Percentiles rank a stretch among this genome's conserved stretches.
phyloP scores from a whole-genome alignment of 2,888 invertebrate species.

The Diarsia brunnea region DNA sequence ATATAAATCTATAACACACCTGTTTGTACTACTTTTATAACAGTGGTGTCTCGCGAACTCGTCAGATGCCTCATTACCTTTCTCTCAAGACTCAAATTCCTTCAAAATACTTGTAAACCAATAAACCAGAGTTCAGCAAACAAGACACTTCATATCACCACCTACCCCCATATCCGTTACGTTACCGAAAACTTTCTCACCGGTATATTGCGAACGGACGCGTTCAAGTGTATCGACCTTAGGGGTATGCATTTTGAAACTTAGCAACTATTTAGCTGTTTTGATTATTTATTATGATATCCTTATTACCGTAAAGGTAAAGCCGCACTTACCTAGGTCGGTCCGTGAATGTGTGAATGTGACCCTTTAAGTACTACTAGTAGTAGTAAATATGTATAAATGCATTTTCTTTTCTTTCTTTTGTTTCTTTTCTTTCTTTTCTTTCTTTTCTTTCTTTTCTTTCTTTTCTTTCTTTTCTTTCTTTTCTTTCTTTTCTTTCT shows the following conservation, averaged over 20 bases:
- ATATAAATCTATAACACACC: background rate
- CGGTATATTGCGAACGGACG: conserved; percentile 16
- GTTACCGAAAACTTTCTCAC: conserved; percentile 25
- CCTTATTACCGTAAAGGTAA: too few species aligned
- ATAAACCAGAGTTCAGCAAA: conserved; percentile 5
- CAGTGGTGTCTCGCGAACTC: background rate
- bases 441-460: too few species aligned
- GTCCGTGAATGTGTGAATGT: background rate
- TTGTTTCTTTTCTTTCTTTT: too few species aligned
- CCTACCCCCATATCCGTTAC: conserved; percentile 25
- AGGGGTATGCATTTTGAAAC: background rate
- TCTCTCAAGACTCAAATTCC: background rate
- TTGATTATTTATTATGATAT: background rate
- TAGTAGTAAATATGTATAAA: too few species aligned
- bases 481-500: too few species aligned
- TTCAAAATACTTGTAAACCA: conserved; percentile 9
- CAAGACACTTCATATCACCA: conserved; percentile 15
- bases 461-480: too few species aligned
- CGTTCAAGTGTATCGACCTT: conserved; percentile 29
- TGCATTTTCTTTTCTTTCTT: too few species aligned
- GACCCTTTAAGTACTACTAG: too few species aligned
- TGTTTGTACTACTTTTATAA: background rate
- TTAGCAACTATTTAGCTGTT: background rate
- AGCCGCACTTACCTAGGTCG: background rate
- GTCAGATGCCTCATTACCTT: background rate